Percentiles rank a stretch among this genome's conserved stretches.
phyloP scores from a whole-genome alignment of 2,113 vertebrate genomes.

The Petromus typicus region DNA sequence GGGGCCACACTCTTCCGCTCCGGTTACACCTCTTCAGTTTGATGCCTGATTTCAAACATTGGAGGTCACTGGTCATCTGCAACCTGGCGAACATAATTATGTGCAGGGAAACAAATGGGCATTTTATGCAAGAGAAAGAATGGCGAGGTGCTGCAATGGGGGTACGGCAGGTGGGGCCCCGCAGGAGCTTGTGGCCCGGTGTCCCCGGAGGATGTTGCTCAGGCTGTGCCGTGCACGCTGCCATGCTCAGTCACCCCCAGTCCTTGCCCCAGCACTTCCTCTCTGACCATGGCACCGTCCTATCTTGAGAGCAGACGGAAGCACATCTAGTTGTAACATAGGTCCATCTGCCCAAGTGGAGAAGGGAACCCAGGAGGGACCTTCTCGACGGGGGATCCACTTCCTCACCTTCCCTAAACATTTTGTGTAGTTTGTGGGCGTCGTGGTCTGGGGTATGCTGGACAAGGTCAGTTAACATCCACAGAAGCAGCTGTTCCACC shows the following conservation, averaged over 20 bases:
- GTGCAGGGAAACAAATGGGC: background rate
- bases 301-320: background rate
- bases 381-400: background rate
- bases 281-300: background rate
- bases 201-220: background rate
- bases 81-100: background rate
- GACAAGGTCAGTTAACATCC: background rate
- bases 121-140: background rate
- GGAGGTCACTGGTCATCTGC: too few species aligned
- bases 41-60: background rate
- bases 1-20: background rate
- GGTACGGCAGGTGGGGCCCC: background rate
- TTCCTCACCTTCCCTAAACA: background rate
- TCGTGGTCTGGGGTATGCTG: too few species aligned
- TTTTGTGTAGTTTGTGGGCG: background rate
- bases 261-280: background rate
- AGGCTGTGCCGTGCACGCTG: background rate
- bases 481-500: background rate
- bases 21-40: too few species aligned
- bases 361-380: too few species aligned
- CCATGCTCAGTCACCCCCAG: fast-evolving
- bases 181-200: background rate
- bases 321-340: background rate
- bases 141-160: too few species aligned
- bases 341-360: background rate